Conservation (phyloP, 2,113 vertebrate genomes). For the Maccullochella peelii region DNA sequence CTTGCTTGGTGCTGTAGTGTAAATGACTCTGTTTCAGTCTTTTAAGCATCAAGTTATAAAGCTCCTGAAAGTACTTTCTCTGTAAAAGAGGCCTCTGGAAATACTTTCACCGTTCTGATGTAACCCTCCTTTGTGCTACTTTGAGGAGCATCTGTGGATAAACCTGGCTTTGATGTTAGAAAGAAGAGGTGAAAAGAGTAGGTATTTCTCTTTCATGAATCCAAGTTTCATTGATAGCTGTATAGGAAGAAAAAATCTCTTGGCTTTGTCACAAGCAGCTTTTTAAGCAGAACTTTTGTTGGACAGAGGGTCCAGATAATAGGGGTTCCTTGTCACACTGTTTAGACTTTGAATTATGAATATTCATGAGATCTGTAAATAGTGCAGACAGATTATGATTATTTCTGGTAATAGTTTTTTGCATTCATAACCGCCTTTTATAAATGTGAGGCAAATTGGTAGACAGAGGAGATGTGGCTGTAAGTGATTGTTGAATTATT, state of each 20-base stretch:
- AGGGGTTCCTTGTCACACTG: neutral
- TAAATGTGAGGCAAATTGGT: neutral
- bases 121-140: conserved; percentile 18
- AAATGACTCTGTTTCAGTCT: conserved; percentile 6
- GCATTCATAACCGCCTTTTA: neutral
- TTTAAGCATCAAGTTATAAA: neutral
- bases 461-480: neutral
- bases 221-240: conserved; percentile 5
- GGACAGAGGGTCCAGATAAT: neutral
- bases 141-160: conserved; percentile 12
- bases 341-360: neutral
- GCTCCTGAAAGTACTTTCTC: conserved; percentile 1
- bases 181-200: neutral
- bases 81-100: conserved; percentile 6
- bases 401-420: neutral
- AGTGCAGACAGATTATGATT: neutral
- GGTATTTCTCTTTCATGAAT: conserved; percentile 8
- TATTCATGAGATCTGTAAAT: conserved; percentile 1
- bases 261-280: neutral
- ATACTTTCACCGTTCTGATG: conserved; percentile 22
- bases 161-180: conserved; percentile 40
- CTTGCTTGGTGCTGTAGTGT: conserved; percentile 20
- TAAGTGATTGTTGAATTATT: conserved; percentile 7
- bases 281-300: neutral
- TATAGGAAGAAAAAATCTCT: neutral